phyloP scores from a whole-genome alignment of 2,113 vertebrate species.

The Progne subis region DNA sequence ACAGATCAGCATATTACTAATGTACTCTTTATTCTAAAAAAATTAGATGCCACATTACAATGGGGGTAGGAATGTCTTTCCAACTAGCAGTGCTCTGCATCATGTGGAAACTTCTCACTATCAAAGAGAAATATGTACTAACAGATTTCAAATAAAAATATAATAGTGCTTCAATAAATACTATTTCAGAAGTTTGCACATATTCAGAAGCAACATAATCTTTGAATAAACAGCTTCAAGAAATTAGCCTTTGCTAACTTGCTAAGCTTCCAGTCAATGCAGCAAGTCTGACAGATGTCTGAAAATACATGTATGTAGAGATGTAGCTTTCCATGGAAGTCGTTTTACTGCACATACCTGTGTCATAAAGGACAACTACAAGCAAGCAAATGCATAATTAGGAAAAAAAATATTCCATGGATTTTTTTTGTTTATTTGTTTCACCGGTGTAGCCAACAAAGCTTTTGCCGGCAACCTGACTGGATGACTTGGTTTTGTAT shows the following conservation, averaged over 20 bases:
- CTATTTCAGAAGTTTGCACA: background rate
- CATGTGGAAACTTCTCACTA: background rate
- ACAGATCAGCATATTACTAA: background rate
- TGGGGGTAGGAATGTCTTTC: background rate
- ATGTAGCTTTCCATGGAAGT: background rate
- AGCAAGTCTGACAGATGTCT: background rate
- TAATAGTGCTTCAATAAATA: background rate
- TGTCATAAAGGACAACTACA: background rate
- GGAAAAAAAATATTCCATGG: background rate
- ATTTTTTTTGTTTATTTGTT: background rate
- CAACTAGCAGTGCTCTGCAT: background rate
- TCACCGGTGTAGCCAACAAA: background rate
- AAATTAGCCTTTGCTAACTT: background rate
- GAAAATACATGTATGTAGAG: accelerated
- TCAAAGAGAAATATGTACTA: background rate
- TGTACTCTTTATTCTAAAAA: background rate
- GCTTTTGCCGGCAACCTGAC: background rate
- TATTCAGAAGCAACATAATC: background rate
- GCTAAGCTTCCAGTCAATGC: background rate
- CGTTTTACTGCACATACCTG: background rate
- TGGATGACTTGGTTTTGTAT: background rate
- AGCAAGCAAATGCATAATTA: background rate
- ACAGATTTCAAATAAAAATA: background rate
- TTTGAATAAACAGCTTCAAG: background rate
- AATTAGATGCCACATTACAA: background rate